These are phyloP conservation scores for Drosophila fungiperda DNA, from an alignment of 2,888 invertebrate species.

Conservation along the genomic window DNA sequence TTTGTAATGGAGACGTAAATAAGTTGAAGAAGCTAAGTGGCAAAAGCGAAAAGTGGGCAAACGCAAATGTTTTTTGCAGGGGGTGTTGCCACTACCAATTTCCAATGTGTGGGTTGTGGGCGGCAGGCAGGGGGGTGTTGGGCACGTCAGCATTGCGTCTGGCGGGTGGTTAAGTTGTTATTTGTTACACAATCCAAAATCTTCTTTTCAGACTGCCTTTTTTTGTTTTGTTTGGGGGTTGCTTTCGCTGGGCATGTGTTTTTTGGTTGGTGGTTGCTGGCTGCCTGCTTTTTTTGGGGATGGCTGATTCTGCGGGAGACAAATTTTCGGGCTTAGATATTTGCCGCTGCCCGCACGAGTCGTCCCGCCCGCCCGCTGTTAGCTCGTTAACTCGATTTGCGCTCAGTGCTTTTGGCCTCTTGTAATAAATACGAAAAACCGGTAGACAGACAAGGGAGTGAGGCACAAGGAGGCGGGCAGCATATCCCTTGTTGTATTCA, in stretches of 20 bases:
- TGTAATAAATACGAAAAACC: conserved; percentile 71
- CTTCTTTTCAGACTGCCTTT: conserved; percentile 35
- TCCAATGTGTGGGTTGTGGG: neutral
- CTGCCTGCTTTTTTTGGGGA: conserved; percentile 20
- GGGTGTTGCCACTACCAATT: neutral
- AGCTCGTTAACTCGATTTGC: conserved; percentile 80
- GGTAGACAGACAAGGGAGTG: conserved; percentile 1
- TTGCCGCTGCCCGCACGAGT: neutral
- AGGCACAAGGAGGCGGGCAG: conserved; percentile 29
- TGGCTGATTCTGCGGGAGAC: conserved; percentile 32
- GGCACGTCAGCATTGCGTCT: conserved; percentile 21
- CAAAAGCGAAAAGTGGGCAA: conserved; percentile 69
- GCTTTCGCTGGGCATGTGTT: conserved; percentile 36
- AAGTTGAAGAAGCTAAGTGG: conserved; percentile 81
- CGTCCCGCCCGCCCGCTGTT: conserved; percentile 61
- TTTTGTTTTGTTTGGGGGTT: conserved; percentile 59
- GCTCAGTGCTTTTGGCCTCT: conserved; percentile 43
- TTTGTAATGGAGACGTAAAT: conserved; percentile 84
- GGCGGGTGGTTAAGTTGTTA: conserved; percentile 71
- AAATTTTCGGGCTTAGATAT: conserved; percentile 45
- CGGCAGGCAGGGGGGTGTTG: conserved; percentile 10
- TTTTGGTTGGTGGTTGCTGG: conserved; percentile 44
- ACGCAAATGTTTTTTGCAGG: conserved; percentile 28
- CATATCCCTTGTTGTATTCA: conserved; percentile 73
- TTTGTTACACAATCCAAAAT: conserved; percentile 72